Evolutionary conservation across 2,113 vertebrate genomes (phyloP), one percentile per base, ranked within the genome.

Genomic region (Argyrosomus japonicus): DNA sequence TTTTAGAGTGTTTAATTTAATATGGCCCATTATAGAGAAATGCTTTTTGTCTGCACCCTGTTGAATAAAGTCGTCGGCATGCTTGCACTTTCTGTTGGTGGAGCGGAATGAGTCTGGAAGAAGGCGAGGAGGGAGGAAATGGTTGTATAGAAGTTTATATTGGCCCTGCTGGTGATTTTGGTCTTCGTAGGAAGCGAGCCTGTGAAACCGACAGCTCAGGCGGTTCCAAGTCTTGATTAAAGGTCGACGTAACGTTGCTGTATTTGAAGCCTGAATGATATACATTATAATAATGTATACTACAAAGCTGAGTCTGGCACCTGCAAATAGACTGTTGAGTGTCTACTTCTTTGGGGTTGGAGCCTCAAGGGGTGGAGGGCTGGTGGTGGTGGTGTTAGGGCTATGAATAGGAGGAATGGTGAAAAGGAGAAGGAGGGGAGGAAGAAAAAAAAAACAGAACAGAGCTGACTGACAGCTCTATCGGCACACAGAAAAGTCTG

Each of bases 401-500:
- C 82, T 72, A 79, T 87, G 73, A 89, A 88, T 84, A 81, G 85
- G 78, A 72, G 70, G 75, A 71, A 72, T 57, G 79, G 68, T 77
- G 69, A 73, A 82, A 82, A 84, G 76, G 68, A 78, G 58, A 50
- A 47, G 54, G 25, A 57, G 53, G 54, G 5, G 8, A 13, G 36
- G 77, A 43, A 19, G 9, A 32, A 53, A 43, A 76, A 64, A 48
- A 62, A 32, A 29, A 27, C 48, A 19, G 60, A 68, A 21, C 13
- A 7, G 68, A 61, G 68, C 32, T 89, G 89, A 88, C 5, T 83
- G 88, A 91, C 91, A 89, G 82, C 83, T 88, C 80, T 87, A 79
- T 89, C 76, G 45, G 27, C 68, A 62, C 71, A 84, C 62, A 69
- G 83, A 9, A 7, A 84, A 67, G 60, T 68, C 60, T 68, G 29